A percentile compares a stretch with the other conserved stretches of the same genome.
phyloP scores from a whole-genome alignment of 2,113 vertebrate species.

The Nothocercus nigrocapillus region DNA sequence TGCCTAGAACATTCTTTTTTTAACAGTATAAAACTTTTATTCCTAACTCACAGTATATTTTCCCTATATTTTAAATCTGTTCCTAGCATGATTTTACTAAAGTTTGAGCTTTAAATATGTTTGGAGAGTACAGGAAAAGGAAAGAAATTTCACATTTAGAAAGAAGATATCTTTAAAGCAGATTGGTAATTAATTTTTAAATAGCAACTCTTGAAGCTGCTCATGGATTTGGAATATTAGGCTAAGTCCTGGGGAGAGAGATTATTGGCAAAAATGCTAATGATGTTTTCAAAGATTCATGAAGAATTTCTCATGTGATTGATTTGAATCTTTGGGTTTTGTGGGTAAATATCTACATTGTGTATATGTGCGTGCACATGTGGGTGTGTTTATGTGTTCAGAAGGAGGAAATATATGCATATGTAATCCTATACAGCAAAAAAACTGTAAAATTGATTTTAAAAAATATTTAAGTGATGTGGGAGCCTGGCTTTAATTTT shows the following conservation, averaged over 20 bases:
- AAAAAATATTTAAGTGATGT: background rate
- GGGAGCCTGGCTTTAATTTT: background rate
- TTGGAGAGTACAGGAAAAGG: background rate
- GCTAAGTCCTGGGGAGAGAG: background rate
- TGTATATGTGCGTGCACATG: background rate
- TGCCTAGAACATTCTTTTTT: background rate
- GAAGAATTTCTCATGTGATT: slow-evolving; percentile 17
- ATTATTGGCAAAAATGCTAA: slow-evolving; percentile 50
- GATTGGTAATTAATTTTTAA: slow-evolving; percentile 58
- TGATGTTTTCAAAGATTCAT: slow-evolving; percentile 11
- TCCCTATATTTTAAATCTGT: background rate
- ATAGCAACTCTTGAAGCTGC: slow-evolving; percentile 41
- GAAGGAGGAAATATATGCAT: background rate
- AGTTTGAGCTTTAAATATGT: background rate
- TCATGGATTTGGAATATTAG: slow-evolving; percentile 57
- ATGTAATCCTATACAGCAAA: background rate
- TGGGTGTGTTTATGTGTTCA: background rate
- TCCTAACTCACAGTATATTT: background rate
- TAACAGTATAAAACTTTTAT: background rate
- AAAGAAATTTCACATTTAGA: background rate
- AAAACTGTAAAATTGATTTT: background rate
- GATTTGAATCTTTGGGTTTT: background rate
- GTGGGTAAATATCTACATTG: background rate
- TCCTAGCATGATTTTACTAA: background rate
- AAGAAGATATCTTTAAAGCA: slow-evolving; percentile 27